Evolutionary conservation across 64 coral and sea anemone species (phyloP).

Genomic region (Anthopleura sola): DNA sequence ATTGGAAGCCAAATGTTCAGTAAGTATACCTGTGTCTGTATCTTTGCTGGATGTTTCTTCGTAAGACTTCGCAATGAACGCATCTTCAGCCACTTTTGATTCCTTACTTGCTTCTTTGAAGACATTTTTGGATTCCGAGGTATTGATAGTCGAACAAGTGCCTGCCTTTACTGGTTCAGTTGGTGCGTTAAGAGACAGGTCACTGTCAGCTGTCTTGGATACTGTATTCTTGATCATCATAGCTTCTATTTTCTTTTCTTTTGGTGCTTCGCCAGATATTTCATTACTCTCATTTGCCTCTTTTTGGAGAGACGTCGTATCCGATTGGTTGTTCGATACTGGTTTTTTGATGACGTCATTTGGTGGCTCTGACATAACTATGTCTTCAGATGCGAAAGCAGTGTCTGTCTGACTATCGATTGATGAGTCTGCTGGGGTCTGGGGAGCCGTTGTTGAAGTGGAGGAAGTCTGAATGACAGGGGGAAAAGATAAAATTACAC

Average conservation of each 20-base stretch:
- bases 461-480: not conserved
- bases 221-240: not conserved
- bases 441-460: not conserved
- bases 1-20: not conserved
- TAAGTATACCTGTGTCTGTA: not conserved
- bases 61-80: not conserved
- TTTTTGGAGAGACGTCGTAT: not conserved
- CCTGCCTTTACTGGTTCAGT: not conserved
- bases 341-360: not conserved
- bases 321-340: not conserved
- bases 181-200: not conserved
- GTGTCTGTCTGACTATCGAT: not conserved
- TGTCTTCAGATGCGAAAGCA: not conserved
- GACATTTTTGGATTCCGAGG: not conserved
- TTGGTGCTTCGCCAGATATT: not conserved
- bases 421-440: slow-evolving; percentile 1
- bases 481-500: not conserved
- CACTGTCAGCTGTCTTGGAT: not conserved
- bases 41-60: not conserved
- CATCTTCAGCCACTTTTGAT: not conserved
- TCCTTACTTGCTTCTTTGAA: not conserved
- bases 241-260: not conserved
- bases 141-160: not conserved
- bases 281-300: not conserved
- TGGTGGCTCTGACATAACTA: not conserved